Evolutionary conservation across 2,113 vertebrate genomes (phyloP).

Genomic region (Pachyramphus minor): DNA sequence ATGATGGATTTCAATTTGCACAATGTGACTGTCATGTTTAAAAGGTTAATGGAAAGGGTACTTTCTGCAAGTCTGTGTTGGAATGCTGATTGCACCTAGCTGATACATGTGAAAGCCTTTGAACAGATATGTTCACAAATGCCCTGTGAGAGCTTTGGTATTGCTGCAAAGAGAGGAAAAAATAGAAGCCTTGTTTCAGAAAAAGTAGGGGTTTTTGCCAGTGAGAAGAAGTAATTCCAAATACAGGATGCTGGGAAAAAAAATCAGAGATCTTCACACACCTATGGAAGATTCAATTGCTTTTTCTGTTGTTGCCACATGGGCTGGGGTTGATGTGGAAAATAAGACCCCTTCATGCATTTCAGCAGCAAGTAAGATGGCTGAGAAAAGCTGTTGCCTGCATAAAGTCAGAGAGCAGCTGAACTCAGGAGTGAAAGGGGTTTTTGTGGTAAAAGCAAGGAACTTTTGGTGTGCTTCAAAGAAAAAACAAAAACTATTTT

Average conservation of each 20-base stretch:
- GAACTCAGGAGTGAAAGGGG: not conserved
- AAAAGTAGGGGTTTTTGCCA: not conserved
- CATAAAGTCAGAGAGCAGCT: not conserved
- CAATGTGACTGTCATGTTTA: not conserved
- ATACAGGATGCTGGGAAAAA: not conserved
- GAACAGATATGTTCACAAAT: not conserved
- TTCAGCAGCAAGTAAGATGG: not conserved
- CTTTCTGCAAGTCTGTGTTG: not conserved
- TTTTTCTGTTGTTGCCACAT: not conserved
- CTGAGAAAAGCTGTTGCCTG: not conserved
- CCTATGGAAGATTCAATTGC: not conserved
- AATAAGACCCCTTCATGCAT: not conserved
- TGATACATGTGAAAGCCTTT: not conserved
- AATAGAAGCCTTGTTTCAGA: not conserved
- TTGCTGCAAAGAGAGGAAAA: not conserved
- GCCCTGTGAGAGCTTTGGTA: not conserved
- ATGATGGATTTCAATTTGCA: slow-evolving; percentile 7
- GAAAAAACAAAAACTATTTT: not conserved
- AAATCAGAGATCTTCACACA: not conserved
- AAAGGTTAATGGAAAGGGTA: slow-evolving; percentile 37
- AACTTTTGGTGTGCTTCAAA: not conserved
- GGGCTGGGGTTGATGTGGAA: not conserved
- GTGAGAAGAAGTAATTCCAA: not conserved
- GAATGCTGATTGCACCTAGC: not conserved
- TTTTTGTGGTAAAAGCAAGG: not conserved